Evolutionary conservation across 2,797 vertebrate genomes (phyloP).

Genomic region (Takifugu ocellatus): DNA sequence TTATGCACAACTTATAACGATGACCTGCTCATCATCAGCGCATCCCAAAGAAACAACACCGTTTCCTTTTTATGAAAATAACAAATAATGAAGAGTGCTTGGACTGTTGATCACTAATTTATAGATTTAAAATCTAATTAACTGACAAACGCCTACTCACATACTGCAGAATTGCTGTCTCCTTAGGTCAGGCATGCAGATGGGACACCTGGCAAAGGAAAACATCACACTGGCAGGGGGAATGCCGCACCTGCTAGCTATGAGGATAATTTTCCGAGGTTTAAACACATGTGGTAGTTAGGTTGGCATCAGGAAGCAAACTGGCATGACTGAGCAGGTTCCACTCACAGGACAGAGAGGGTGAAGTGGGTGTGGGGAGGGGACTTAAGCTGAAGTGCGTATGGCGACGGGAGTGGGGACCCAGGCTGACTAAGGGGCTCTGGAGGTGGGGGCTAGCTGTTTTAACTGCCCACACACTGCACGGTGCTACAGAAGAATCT

Average conservation of each 20-base stretch:
- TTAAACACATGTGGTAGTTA: constrained; percentile 54
- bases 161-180: constrained; percentile 25
- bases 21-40: no score
- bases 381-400: constrained; percentile 14
- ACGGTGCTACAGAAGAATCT: constrained; percentile 45
- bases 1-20: no score
- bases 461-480: constrained; percentile 10
- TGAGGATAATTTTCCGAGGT: constrained; percentile 60
- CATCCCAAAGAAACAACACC: background rate
- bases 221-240: constrained; percentile 50
- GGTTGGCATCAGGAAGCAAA: constrained; percentile 44
- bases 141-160: constrained; percentile 2
- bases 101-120: constrained; percentile 2
- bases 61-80: background rate
- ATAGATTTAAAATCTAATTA: constrained; percentile 10
- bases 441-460: constrained; percentile 22
- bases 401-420: background rate
- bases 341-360: constrained; percentile 27
- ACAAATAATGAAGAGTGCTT: no score
- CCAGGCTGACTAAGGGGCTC: constrained; percentile 14
- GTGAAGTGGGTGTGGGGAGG: constrained; percentile 43
- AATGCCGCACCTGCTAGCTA: constrained; percentile 62
- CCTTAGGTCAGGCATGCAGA: constrained; percentile 41
- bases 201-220: constrained; percentile 57
- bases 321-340: constrained; percentile 75